phyloP scores from a whole-genome alignment of 30 jellyfish, hydroid and myxozoan genomes.

The Cassiopea xamachana region DNA sequence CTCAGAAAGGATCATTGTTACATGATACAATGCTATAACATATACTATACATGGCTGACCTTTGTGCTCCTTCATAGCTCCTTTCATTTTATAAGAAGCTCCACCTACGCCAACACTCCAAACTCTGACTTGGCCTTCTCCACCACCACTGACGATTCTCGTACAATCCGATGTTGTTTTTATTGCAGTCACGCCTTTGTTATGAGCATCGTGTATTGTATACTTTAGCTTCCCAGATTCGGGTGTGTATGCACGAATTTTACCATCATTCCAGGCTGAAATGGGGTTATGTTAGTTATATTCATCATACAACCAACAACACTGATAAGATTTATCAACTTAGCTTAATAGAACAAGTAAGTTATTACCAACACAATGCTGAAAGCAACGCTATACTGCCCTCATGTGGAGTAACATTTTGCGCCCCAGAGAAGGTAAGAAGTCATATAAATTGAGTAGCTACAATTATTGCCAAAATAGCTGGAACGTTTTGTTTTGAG shows the following conservation, averaged over 20 bases:
- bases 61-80: constrained; percentile 95
- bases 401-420: too few relatives aligned
- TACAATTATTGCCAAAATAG: too few relatives aligned
- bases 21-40: too few relatives aligned
- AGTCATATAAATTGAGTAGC: too few relatives aligned
- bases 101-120: constrained; percentile 80
- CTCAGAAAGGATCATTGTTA: too few relatives aligned
- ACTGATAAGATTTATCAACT: background rate
- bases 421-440: too few relatives aligned
- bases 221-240: constrained; percentile 85
- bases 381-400: too few relatives aligned
- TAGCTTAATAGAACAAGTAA: background rate
- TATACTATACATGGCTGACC: constrained; percentile 27
- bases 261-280: constrained; percentile 98
- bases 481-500: too few relatives aligned
- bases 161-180: constrained; percentile 82
- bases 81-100: constrained; percentile 67
- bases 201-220: constrained; percentile 95
- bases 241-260: constrained; percentile 90
- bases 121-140: constrained; percentile 97
- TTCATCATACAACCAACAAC: background rate
- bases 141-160: constrained; percentile 95
- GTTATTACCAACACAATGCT: too few relatives aligned
- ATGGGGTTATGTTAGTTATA: background rate
- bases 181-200: constrained; percentile 96